Base-by-base conservation (phyloP, 2,797 vertebrate genomes). In the Helostoma temminkii region DNA sequence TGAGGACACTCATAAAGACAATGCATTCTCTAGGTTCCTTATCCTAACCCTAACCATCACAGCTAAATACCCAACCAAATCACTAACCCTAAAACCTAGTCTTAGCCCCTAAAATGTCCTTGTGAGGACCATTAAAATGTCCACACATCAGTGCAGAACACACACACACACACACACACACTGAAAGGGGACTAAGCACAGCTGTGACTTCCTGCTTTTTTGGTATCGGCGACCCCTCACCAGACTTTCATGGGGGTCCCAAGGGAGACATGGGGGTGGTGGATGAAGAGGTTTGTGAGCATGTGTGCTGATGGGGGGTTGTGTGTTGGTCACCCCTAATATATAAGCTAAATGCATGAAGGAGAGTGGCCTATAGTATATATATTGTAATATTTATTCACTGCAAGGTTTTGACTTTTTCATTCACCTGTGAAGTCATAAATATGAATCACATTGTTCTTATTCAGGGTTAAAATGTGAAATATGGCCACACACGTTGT, bases 171-270 rank as follows among this genome's bases (percentile, higher is more conserved):
- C 70, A 63, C 67, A 79, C 67, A 74, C 68, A 86, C 58, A 72
- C 55, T 71, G 52, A 85, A 84, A 87, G 87, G 80, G 84, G 86
- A 81, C 85, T 84, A 83, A 87, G 80, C 86, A 83, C 90, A 92
- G 90, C 92, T 92, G 91, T 81, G 83, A 89, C 81, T 93, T 92
- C 90, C 90, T 90, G 91, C 87, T 75, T 90, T n/a, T 85, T 76
- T 85, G 76, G 84, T 80, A 80, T 56, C 50, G 55, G 69, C 83
- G 84, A 91, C 80, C 82, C 75, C 76, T 80, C 72, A 81, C 46
- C 69, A 85, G 87, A 87, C 80, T 80, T 85, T 66, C 3, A 24
- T 54, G 83, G 77, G 70, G 66, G 74, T 87, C 88, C 75, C 72
- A 8, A 5, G 78, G 80, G 89, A 83, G 45, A 67, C 11, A n/a